A percentile compares a stretch with the other conserved stretches of the same genome.
phyloP scores from a whole-genome alignment of 2,113 vertebrate species.

The Alectura lathami region DNA sequence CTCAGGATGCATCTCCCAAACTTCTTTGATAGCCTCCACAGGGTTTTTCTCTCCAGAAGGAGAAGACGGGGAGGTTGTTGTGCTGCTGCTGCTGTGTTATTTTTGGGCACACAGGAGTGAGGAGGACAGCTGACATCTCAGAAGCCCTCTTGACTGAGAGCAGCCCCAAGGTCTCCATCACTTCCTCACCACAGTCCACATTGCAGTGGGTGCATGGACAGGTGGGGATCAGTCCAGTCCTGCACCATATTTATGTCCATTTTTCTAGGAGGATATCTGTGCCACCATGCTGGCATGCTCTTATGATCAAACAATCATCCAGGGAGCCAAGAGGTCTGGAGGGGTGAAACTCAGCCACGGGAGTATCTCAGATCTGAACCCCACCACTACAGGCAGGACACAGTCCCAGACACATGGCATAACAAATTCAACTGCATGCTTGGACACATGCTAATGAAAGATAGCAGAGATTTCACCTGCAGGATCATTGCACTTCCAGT shows the following conservation, averaged over 20 bases:
- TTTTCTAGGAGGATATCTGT: background rate
- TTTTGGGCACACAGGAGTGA: rapidly evolving
- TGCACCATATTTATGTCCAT: background rate
- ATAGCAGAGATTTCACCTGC: background rate
- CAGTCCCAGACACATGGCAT: background rate
- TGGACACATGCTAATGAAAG: background rate
- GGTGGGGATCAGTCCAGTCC: background rate
- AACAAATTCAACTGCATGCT: background rate
- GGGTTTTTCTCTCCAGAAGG: background rate
- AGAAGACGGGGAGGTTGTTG: rapidly evolving
- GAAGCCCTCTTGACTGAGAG: background rate
- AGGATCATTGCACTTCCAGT: background rate
- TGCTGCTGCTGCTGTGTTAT: rapidly evolving
- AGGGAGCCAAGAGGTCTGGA: background rate
- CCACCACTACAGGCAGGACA: background rate
- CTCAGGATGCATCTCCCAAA: background rate
- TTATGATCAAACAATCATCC: background rate
- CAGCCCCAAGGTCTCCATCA: background rate
- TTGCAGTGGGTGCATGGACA: rapidly evolving
- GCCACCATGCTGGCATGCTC: background rate
- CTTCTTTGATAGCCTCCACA: background rate
- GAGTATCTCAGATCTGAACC: background rate
- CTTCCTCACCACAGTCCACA: rapidly evolving
- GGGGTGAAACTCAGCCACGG: background rate
- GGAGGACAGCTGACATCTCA: rapidly evolving